A percentile compares a stretch with the other conserved stretches of the same genome.
Evolutionary conservation across 2,888 invertebrate genomes (phyloP).

Genomic region (Galerucella nymphaeae): DNA sequence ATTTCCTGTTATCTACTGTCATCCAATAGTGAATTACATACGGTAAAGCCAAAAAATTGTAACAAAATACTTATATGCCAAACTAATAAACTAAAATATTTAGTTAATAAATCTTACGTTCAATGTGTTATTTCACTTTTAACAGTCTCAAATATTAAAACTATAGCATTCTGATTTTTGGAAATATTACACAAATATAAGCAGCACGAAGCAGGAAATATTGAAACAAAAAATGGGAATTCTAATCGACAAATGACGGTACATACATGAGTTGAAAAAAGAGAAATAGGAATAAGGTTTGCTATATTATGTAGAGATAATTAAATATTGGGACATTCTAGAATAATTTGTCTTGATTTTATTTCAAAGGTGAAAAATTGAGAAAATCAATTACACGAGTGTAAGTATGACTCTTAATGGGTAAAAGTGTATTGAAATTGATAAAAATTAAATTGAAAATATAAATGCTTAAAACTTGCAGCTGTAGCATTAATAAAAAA

Average conservation of each 20-base stretch:
- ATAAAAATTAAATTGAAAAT: too few relatives aligned
- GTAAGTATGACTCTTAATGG: too few relatives aligned
- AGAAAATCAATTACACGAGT: too few relatives aligned
- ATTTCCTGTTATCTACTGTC: too few relatives aligned
- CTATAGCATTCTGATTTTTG: constrained; percentile 1
- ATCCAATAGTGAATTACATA: too few relatives aligned
- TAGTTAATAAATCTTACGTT: neutral
- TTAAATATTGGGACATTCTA: neutral
- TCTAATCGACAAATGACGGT: neutral
- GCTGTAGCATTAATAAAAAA: too few relatives aligned
- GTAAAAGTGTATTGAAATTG: too few relatives aligned
- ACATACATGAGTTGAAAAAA: neutral
- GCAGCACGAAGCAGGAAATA: constrained; percentile 1
- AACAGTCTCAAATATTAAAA: constrained; percentile 4
- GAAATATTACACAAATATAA: constrained; percentile 2
- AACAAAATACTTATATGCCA: too few relatives aligned
- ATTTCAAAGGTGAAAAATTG: neutral
- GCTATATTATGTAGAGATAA: neutral
- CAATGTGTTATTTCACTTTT: neutral
- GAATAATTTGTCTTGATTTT: neutral
- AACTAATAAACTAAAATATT: neutral
- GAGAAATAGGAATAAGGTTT: neutral
- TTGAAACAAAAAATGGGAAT: neutral
- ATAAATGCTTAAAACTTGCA: too few relatives aligned
- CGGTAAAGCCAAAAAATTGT: too few relatives aligned